Base-by-base conservation (phyloP, 1,140 invertebrate species). In the Parapsyche elsis region DNA sequence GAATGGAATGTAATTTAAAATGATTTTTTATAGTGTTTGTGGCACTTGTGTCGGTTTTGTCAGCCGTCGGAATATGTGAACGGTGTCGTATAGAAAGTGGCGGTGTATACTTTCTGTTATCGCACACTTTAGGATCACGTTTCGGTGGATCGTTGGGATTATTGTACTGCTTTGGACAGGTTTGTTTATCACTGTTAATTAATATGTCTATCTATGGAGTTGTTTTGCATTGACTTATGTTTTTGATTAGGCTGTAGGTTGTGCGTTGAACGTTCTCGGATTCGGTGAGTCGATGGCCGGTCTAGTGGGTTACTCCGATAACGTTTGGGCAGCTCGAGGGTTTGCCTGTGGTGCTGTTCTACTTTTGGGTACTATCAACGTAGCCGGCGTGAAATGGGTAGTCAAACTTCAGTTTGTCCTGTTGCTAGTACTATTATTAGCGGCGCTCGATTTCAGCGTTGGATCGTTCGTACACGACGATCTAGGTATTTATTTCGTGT, bases 11-110 rank as follows among this genome's bases (percentile, higher is more conserved):
- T 76, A 74, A 77, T 74, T 59, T 77, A 78, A 4, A 44, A 78
- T 76, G 19, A 64, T 76, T 59, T 21, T 85, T 91, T 91, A 86
- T 88, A 90, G 95, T 98, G 71, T 92, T 94, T 81, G 94, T 98
- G 80, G 96, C 95, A 57, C 87, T 98, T 83, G 94, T 98, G 71
- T 95, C 96, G 71, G 96, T 98, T 4, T 90, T 98, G 24, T 97
- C 97, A 85, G 97, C 96, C 30, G 96, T 99, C 73, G 97, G 97
- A 57, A 98, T 99, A 84, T 98, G 96, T 90, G 97, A 99, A 89
- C 88, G 97, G 86, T 98, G 96, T 89, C 92, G 96, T 82, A 94
- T 98, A 84, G 95, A 97, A 89, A 97, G 95, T 89, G 97, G 97
- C 30, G 97, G 97, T 26, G 96, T 99, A 14, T 99, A 99, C 88